Evolutionary conservation across 2,888 invertebrate genomes (phyloP).

Genomic region (Alsophila aescularia): DNA sequence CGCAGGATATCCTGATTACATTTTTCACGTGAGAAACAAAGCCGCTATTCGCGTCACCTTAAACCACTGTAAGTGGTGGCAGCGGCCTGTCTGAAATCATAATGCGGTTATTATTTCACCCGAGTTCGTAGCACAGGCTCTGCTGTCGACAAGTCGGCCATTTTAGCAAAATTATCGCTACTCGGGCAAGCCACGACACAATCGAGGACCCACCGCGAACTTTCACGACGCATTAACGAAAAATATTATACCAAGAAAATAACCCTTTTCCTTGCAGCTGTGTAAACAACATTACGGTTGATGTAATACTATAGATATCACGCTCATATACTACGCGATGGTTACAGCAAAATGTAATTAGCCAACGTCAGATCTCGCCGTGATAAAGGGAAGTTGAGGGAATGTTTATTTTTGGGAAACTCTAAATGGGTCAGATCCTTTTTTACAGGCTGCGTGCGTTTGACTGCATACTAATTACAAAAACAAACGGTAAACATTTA

Average conservation of each 20-base stretch:
- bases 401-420: constrained; percentile 35
- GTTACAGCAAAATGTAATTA: constrained; percentile 52
- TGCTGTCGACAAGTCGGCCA: constrained; percentile 80
- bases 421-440: constrained; percentile 28
- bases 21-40: constrained; percentile 61
- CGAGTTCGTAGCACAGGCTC: constrained; percentile 67
- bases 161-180: constrained; percentile 80
- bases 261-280: constrained; percentile 45
- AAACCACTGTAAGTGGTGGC: constrained; percentile 71
- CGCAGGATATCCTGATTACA: constrained; percentile 58
- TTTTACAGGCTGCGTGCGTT: constrained; percentile 21
- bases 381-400: constrained; percentile 44
- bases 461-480: constrained; percentile 26
- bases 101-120: constrained; percentile 81
- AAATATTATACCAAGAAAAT: constrained; percentile 67
- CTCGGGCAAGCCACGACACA: constrained; percentile 69
- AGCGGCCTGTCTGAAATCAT: constrained; percentile 75
- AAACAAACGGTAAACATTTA: not conserved
- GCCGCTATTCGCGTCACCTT: constrained; percentile 69
- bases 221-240: constrained; percentile 66
- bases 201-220: constrained; percentile 70
- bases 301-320: constrained; percentile 38
- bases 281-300: constrained; percentile 27
- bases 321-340: constrained; percentile 43
- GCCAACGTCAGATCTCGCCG: constrained; percentile 48